Conservation (phyloP, 1,140 invertebrate genomes). For the Drosophila setifemur region DNA sequence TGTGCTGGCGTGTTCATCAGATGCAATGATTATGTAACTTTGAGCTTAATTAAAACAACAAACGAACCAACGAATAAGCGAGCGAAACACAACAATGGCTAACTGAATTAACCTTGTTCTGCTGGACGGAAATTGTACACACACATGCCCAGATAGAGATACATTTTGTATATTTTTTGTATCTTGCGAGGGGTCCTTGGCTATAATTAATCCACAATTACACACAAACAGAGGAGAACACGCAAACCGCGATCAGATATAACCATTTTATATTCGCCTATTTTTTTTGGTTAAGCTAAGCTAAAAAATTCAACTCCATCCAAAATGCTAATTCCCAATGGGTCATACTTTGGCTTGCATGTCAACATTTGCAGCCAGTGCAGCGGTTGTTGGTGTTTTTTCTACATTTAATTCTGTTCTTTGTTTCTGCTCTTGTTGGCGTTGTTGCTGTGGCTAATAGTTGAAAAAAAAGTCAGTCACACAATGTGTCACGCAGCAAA, state of each 20-base stretch:
- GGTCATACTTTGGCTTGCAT: slow-evolving; percentile 62
- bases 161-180: slow-evolving; percentile 77
- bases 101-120: slow-evolving; percentile 78
- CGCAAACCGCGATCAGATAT: slow-evolving; percentile 56
- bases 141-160: slow-evolving; percentile 49
- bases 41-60: slow-evolving; percentile 70
- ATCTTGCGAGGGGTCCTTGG: slow-evolving; percentile 72
- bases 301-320: slow-evolving; percentile 33
- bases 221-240: slow-evolving; percentile 50
- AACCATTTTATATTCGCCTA: slow-evolving; percentile 1
- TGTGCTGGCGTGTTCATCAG: slow-evolving; percentile 55
- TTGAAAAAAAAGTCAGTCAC: slow-evolving; percentile 65
- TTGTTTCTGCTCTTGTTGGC: slow-evolving; percentile 9
- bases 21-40: slow-evolving; percentile 67
- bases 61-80: slow-evolving; percentile 8
- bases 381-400: slow-evolving; percentile 2
- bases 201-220: slow-evolving; percentile 78
- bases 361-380: slow-evolving; percentile 52
- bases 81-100: slow-evolving; percentile 46
- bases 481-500: slow-evolving; percentile 62
- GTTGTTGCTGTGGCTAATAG: slow-evolving; percentile 41
- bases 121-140: slow-evolving; percentile 64
- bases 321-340: slow-evolving; percentile 74
- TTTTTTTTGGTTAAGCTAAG: background rate
- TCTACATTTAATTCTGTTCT: background rate